Evolutionary conservation across 2,888 invertebrate genomes (phyloP).

Genomic region (Zhuqinia jingwanae): DNA sequence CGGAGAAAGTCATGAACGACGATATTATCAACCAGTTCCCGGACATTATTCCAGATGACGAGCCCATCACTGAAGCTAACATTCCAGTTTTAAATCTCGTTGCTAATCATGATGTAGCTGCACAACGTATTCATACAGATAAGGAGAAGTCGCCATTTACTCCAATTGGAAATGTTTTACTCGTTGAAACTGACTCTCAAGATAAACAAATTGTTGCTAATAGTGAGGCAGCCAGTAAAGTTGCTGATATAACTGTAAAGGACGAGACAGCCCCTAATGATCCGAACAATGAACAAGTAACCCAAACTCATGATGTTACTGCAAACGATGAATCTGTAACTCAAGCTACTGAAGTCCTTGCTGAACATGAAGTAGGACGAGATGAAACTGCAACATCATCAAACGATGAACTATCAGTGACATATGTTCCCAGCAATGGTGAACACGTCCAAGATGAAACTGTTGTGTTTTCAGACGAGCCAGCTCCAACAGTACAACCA

Average conservation of each 20-base stretch:
- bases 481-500: constrained; percentile 4
- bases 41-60: constrained; percentile 12
- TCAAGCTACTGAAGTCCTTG: neutral
- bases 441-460: constrained; percentile 27
- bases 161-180: constrained; percentile 5
- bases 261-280: neutral
- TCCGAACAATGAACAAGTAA: neutral
- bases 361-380: neutral
- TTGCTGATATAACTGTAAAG: neutral
- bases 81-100: neutral
- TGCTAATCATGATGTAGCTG: neutral
- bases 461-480: constrained; percentile 43
- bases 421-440: neutral
- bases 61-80: neutral
- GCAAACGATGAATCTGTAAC: neutral
- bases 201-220: neutral
- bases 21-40: neutral
- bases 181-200: neutral
- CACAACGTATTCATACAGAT: neutral
- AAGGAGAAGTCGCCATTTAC: no score
- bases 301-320: neutral
- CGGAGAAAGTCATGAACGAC: constrained; percentile 34
- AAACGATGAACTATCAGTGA: neutral
- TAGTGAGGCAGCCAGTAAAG: neutral
- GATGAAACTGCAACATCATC: constrained; percentile 24